Evolutionary conservation across 2,113 vertebrate genomes (phyloP), one percentile per base, ranked within the genome.

Genomic region (Chloebia gouldiae): DNA sequence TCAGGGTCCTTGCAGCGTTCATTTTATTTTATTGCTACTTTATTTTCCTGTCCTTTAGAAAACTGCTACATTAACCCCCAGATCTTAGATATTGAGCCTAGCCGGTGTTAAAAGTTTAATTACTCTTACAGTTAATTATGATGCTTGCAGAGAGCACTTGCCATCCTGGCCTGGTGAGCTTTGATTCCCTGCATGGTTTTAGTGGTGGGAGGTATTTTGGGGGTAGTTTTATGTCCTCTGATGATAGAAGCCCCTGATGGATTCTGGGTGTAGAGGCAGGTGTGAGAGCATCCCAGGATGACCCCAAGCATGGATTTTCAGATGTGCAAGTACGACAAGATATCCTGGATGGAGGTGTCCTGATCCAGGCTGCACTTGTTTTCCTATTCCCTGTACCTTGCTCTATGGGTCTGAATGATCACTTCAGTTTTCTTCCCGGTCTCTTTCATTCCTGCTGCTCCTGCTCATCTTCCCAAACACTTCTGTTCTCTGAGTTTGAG

Each of bases 1-100:
- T 76, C 63, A 39, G 87, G 82, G 63, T 82, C 75, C 84, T 65
- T 31, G 73, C 75, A 69, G 40, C 4, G 0, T 87, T 87, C 37
- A 39, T 92, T 94, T 92, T 50, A 37, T 69, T 95, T 95, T 92
- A 84, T 92, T 72, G 5, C 81, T 80, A 1, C 50, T 94, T 92
- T 76, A 82, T 95, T 91, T 92, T 90, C 85, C 78, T 84, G 65
- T 78, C 94, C 87, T 90, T 94, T 91, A 59, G 61, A 84, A 94
- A 93, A 75, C 69, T 45, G 89, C 78, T 69, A 6, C 78, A 80
- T 93, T 92, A 95, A 92, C 87, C 84, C 69, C 70, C 35, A 65
- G 73, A 92, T 92, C 84, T 84, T 56, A 56, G 73, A 39, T 71
- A 92, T 19, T 57, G 73, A 90, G 77, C 78, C 83, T 91, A 76